Conservation (phyloP, 2,113 vertebrate genomes). For the Actinemys pallida region DNA sequence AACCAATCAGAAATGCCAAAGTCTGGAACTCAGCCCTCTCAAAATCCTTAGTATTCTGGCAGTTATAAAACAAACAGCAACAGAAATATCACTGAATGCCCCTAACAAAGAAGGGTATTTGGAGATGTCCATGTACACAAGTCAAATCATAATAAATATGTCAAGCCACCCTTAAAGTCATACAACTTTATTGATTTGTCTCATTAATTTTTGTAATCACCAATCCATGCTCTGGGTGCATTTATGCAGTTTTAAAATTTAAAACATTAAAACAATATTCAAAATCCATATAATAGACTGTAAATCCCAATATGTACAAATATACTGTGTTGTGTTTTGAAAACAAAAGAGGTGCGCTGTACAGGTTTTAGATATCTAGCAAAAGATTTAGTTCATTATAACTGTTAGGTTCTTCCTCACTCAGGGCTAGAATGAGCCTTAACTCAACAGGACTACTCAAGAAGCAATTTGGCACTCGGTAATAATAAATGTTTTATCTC, state of each 20-base stretch:
- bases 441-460: background rate
- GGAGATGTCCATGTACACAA: background rate
- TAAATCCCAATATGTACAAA: fast-evolving
- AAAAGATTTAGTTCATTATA: background rate
- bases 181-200: background rate
- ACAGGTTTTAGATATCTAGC: background rate
- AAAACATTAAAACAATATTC: background rate
- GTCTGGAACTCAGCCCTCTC: background rate
- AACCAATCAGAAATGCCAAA: background rate
- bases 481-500: background rate
- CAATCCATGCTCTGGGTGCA: background rate
- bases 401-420: fast-evolving
- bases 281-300: fast-evolving
- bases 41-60: background rate
- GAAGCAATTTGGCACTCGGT: background rate
- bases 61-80: background rate
- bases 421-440: background rate
- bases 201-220: background rate
- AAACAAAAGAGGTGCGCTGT: background rate
- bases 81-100: background rate
- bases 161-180: background rate
- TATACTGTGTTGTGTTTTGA: fast-evolving
- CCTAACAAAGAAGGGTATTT: background rate
- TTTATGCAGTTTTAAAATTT: background rate
- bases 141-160: background rate